Evolutionary conservation across 2,888 invertebrate genomes (phyloP), one percentile per base, ranked within the genome.

Genomic region (Steinernema carpocapsae): DNA sequence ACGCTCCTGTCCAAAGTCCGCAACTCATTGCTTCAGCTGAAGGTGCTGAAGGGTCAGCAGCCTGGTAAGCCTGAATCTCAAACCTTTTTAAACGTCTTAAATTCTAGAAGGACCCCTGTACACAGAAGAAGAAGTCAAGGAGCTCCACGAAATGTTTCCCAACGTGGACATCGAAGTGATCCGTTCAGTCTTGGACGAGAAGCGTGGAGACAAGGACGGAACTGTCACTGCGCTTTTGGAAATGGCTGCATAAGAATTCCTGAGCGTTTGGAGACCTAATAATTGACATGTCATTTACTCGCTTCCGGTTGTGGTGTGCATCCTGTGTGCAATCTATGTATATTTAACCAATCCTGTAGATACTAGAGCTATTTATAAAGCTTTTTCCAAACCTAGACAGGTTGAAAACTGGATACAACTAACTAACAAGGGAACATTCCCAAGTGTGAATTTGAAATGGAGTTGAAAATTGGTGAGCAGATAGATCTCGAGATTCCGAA

Each of bases 81-180:
- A 26, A 19, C 59, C 2, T 12, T 59, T 19, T 59, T 48, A 17
- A 48, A 2, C 48, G 48, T 48, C 14, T 14, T 48, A 48, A 48
- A 3, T 43, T 73, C 6, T 37, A 75, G 71, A 73, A 72, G 77
- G 72, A 17, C 71, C 77, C 4, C 76, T 80, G 24, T 80, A 81
- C 59, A 80, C 81, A 6, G 89, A 89, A 10, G 88, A 88, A 51
- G 89, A 90, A 76, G 82, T 89, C 43, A 86, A 88, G 74, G 88
- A 88, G 78, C 84, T 97, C 81, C 92, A 93, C 87, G 96, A 96
- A 89, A 96, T 97, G 95, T 97, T 97, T 90, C 96, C 97, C 0
- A 93, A 93, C 87, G 92, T 96, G 87, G 96, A 97, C 87, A 93
- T 92, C 81, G 95, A 95, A 86, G 94, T 96, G 4, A 77, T 80